Conservation (phyloP, 2,888 invertebrate genomes). For the Rhogogaster chlorosoma region DNA sequence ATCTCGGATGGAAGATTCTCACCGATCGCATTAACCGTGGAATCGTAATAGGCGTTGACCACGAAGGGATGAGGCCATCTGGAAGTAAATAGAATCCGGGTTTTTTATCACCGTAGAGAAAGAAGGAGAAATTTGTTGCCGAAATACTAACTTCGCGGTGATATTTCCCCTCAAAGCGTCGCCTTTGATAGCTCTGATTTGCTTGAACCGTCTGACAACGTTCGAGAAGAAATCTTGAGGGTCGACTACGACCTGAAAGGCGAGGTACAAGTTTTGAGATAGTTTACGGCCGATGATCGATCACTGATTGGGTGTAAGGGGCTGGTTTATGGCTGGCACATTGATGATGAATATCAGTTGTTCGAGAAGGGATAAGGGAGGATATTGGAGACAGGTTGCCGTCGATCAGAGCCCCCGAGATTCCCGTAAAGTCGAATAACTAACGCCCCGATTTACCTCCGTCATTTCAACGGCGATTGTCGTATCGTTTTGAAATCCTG, state of each 20-base stretch:
- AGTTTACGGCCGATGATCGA: conserved; percentile 29
- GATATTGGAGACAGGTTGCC: not conserved
- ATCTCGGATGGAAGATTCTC: conserved; percentile 46
- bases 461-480: conserved; percentile 71
- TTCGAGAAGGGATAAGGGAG: conserved; percentile 14
- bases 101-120: not conserved
- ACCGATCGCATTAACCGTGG: conserved; percentile 79
- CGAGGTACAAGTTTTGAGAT: conserved; percentile 27
- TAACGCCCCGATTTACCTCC: conserved; percentile 63
- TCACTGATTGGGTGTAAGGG: not conserved
- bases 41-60: conserved; percentile 79
- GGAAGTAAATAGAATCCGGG: conserved; percentile 27
- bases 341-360: conserved; percentile 27
- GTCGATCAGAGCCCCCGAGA: not conserved
- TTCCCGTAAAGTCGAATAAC: no score
- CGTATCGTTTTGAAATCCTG: conserved; percentile 73
- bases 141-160: conserved; percentile 67
- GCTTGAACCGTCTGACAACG: conserved; percentile 75
- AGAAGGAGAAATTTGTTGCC: not conserved
- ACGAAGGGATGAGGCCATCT: conserved; percentile 79
- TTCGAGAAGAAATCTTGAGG: conserved; percentile 77
- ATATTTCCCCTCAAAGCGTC: conserved; percentile 67
- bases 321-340: conserved; percentile 12
- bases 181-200: conserved; percentile 70
- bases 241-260: conserved; percentile 72